Conservation (phyloP, 2,888 invertebrate species). For the Lasioglossum marginatum region DNA sequence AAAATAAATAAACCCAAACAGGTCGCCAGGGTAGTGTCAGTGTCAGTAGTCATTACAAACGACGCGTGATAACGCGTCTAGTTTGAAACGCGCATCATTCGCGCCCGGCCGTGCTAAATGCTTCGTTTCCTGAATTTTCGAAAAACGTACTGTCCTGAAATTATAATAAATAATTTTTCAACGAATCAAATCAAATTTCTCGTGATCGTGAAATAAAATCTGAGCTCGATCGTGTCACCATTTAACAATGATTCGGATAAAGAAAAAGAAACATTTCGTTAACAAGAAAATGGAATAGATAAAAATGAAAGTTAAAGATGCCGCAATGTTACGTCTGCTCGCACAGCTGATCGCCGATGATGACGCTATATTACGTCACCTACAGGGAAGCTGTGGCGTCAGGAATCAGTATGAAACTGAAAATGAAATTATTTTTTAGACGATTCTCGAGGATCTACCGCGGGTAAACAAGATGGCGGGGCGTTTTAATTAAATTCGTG, state of each 20-base stretch:
- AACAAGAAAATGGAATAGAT: background rate
- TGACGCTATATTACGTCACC: background rate
- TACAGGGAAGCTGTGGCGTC: background rate
- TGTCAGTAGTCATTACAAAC: background rate
- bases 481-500: background rate
- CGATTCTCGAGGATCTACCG: no score
- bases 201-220: background rate
- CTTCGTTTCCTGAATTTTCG: background rate
- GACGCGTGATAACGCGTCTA: background rate
- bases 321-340: background rate
- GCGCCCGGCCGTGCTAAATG: background rate
- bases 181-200: background rate
- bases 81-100: slow-evolving; percentile 21
- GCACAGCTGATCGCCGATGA: background rate
- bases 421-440: no score
- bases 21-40: background rate
- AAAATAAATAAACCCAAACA: slow-evolving; percentile 30
- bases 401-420: background rate
- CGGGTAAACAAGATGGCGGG: no score
- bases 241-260: background rate
- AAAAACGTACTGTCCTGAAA: background rate
- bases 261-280: background rate
- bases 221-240: background rate
- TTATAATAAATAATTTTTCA: background rate
- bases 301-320: background rate